Base-by-base conservation (phyloP, 2,797 vertebrate species). In the Paratrypauchen microcephalus region DNA sequence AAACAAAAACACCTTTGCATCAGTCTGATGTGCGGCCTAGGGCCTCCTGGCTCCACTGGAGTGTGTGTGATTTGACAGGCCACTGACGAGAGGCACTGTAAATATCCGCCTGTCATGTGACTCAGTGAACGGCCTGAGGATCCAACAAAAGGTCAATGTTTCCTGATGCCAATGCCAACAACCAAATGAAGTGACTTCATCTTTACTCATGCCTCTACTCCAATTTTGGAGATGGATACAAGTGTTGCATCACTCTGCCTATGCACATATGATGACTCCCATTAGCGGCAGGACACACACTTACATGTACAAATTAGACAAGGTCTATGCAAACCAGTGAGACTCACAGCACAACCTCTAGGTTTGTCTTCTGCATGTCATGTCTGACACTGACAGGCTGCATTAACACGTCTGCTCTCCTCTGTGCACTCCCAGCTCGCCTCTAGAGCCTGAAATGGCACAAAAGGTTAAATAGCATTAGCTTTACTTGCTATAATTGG, bases 31-130 rank as follows among this genome's bases (percentile, higher is more conserved):
- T 83, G 78, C 77, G 79, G 88, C 89, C 86, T 52, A 15, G 65
- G 86, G 91, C 85, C 79, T 26, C 30, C 71, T 18, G 74, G 79
- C 90, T 86, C 76, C 88, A 85, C 66, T 87, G 89, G 84, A 91
- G 90, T 89, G 90, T 91, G 87, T 61, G 73, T 90, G 90, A 93
- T 91, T 86, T 91, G 91, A 92, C 91, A 92, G 87, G 86, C 89
- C 86, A 86, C 74, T 89, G 92, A 91, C 69, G 86, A 91, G 91
- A 84, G 83, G 86, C 85, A 85, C 91, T 89, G 91, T 88, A 90
- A 91, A 91, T 90, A 92, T 88, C 87, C 66, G 73, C 75, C 84
- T 83, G 87, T 91, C 90, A 90, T 76, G 89, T 93, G 91, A 93
- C 88, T 90, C 91, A 90, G 74, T 78, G 76, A 52, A 65, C 83